Evolutionary conservation across 2,113 vertebrate genomes (phyloP).

Genomic region (Oryzias javanicus): DNA sequence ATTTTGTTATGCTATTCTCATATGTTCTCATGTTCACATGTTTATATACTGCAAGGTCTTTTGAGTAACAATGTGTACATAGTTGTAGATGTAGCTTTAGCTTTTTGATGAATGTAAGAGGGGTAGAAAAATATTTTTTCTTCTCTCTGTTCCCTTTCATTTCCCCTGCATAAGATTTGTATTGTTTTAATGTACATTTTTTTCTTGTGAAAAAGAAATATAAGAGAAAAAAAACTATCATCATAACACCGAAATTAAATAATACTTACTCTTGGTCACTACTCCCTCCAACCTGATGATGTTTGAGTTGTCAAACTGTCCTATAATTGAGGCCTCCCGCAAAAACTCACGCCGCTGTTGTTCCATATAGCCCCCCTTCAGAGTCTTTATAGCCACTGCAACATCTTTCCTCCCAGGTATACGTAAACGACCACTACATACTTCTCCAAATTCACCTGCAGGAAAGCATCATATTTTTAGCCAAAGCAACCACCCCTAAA

Average conservation of each 20-base stretch:
- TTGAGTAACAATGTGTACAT: too few relatives aligned
- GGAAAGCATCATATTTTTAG: neutral
- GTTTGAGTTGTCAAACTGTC: slow-evolving; percentile 94
- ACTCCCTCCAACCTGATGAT: slow-evolving; percentile 96
- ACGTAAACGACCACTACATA: slow-evolving; percentile 91
- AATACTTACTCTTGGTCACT: slow-evolving; percentile 90
- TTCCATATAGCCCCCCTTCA: slow-evolving; percentile 93
- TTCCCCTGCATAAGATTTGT: too few relatives aligned
- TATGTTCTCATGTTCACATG: too few relatives aligned
- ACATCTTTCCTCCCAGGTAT: slow-evolving; percentile 91
- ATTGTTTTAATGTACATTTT: too few relatives aligned
- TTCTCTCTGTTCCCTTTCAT: too few relatives aligned
- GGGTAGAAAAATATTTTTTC: too few relatives aligned
- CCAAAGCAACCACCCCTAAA: neutral
- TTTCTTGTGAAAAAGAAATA: too few relatives aligned
- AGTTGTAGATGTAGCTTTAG: too few relatives aligned
- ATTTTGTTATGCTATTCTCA: too few relatives aligned
- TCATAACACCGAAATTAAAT: neutral
- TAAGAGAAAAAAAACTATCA: too few relatives aligned
- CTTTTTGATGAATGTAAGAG: too few relatives aligned
- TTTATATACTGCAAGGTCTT: too few relatives aligned
- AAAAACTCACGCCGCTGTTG: slow-evolving; percentile 92
- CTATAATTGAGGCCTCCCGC: slow-evolving; percentile 96
- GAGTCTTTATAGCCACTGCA: slow-evolving; percentile 94
- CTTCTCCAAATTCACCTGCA: slow-evolving; percentile 96